A percentile compares a stretch with the other conserved stretches of the same genome.
Conservation (phyloP, 2,113 vertebrate species). For the Ginglymostoma cirratum region DNA sequence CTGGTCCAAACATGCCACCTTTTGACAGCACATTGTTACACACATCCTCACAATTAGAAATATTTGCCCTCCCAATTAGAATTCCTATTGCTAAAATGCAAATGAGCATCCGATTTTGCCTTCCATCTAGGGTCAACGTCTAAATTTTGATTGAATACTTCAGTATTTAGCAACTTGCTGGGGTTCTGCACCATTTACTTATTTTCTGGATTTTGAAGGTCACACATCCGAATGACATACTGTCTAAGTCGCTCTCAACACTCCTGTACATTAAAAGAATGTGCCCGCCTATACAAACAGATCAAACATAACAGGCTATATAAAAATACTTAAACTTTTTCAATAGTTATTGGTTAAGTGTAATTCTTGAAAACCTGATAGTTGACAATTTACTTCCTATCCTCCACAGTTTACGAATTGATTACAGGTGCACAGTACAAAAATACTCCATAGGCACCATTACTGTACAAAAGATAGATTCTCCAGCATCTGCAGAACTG, state of each 20-base stretch:
- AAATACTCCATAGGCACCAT: background rate
- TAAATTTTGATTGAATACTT: background rate
- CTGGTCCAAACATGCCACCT: background rate
- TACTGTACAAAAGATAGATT: background rate
- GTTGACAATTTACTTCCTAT: background rate
- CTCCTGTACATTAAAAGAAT: background rate
- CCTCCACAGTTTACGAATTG: background rate
- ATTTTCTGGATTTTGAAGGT: background rate
- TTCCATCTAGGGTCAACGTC: background rate
- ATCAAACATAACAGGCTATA: conserved; percentile 3
- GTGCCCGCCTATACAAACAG: background rate
- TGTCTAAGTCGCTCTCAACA: background rate
- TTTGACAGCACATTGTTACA: background rate
- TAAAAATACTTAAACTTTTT: conserved; percentile 32
- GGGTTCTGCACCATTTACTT: background rate
- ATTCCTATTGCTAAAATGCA: background rate
- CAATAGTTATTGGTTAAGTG: conserved; percentile 13
- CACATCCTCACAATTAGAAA: background rate
- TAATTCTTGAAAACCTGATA: conserved; percentile 7
- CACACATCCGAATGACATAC: background rate
- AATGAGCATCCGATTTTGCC: background rate
- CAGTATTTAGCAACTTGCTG: background rate
- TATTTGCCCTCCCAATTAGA: background rate
- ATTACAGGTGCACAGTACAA: conserved; percentile 28
- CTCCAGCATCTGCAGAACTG: no score